These are phyloP conservation scores for Asteroscopus sphinx DNA, from an alignment of 2,888 invertebrate species.

Conservation along the genomic window DNA sequence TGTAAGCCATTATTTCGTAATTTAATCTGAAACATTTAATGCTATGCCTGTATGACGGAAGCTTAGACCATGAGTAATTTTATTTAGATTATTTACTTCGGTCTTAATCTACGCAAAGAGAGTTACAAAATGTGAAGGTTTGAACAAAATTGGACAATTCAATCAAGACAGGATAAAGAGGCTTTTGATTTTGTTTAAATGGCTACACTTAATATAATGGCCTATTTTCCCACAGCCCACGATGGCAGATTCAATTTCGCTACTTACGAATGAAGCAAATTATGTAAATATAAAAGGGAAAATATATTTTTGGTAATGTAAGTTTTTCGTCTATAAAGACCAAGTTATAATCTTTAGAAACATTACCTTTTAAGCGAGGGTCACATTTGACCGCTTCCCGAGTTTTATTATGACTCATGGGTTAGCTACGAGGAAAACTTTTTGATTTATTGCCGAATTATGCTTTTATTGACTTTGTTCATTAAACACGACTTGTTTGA, in stretches of 20 bases:
- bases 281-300: conserved; percentile 13
- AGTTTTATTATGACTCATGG: conserved; percentile 42
- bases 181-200: conserved; percentile 13
- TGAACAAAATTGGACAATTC: conserved; percentile 5
- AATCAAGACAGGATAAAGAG: conserved; percentile 14
- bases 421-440: conserved; percentile 40
- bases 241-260: conserved; percentile 15
- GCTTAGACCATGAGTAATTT: neutral
- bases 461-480: conserved; percentile 54
- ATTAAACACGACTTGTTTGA: conserved; percentile 30
- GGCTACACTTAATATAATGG: conserved; percentile 17
- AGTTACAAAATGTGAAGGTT: conserved; percentile 4
- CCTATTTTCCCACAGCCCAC: conserved; percentile 8
- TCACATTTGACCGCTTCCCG: conserved; percentile 32
- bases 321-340: conserved; percentile 5
- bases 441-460: conserved; percentile 52
- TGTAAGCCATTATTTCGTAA: no score
- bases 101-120: conserved; percentile 1
- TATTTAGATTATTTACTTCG: neutral
- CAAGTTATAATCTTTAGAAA: conserved; percentile 4
- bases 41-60: neutral
- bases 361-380: conserved; percentile 1
- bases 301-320: conserved; percentile 8
- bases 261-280: conserved; percentile 21
- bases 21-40: no score